Evolutionary conservation across 35 echinoderm and acorn worm species (phyloP).

Genomic region (Hemicentrotus pulcherrimus): DNA sequence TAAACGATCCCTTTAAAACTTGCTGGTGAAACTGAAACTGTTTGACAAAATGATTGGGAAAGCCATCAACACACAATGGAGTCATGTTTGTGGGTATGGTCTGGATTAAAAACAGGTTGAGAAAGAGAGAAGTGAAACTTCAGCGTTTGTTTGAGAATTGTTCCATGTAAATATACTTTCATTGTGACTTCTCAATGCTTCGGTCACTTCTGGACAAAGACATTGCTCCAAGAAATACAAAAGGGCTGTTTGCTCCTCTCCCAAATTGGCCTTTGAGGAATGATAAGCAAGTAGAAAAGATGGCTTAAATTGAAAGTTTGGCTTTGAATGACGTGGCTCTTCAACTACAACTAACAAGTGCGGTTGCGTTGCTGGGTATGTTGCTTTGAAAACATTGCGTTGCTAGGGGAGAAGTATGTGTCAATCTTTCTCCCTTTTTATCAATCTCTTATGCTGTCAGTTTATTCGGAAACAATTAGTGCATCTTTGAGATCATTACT

Average conservation of each 20-base stretch:
- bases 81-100: background rate
- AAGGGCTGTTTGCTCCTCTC: background rate
- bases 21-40: no score
- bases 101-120: background rate
- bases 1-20: no score
- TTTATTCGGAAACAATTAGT: background rate
- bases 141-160: conserved; percentile 1
- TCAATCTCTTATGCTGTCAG: background rate
- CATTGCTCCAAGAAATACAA: background rate
- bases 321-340: background rate
- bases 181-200: background rate
- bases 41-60: background rate
- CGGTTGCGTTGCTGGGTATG: background rate
- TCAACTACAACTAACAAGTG: background rate
- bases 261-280: background rate
- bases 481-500: background rate
- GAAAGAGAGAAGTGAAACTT: background rate
- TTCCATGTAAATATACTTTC: conserved; percentile 12
- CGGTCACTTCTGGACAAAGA: background rate
- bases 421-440: background rate
- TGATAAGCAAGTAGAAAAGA: background rate
- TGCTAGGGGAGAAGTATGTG: background rate
- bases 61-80: background rate
- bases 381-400: background rate
- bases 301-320: background rate